These are phyloP conservation scores for Oncorhynchus keta DNA, from an alignment of 2,113 vertebrate genomes.

Conservation along the genomic window DNA sequence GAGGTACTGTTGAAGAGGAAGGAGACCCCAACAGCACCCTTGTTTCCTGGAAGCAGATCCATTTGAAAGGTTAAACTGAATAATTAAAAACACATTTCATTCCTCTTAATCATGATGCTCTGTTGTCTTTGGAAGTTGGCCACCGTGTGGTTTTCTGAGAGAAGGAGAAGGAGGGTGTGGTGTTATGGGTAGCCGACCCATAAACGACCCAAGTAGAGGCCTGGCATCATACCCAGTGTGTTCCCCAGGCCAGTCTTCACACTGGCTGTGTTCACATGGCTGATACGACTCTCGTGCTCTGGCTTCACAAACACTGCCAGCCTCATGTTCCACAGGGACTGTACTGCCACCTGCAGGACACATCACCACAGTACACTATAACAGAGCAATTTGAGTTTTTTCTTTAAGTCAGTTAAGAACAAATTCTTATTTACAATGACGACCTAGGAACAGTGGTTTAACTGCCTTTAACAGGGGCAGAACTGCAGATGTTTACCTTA, in stretches of 20 bases:
- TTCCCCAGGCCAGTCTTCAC: slow-evolving; percentile 88
- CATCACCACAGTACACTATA: not conserved
- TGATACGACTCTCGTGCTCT: slow-evolving; percentile 78
- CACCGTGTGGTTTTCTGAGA: not conserved
- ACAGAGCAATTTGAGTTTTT: not conserved
- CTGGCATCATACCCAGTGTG: slow-evolving; percentile 73
- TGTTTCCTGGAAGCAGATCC: slow-evolving; percentile 75
- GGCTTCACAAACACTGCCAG: slow-evolving; percentile 83
- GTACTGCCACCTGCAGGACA: slow-evolving; percentile 80
- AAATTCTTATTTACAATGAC: too few species aligned
- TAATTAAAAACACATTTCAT: slow-evolving; percentile 13
- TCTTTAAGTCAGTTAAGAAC: too few species aligned
- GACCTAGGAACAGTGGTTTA: too few species aligned
- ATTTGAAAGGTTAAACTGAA: not conserved
- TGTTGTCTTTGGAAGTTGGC: not conserved
- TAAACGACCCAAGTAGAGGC: too few species aligned
- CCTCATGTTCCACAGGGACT: slow-evolving; percentile 87
- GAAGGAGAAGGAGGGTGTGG: not conserved
- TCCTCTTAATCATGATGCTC: not conserved
- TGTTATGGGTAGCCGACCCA: not conserved
- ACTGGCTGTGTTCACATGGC: slow-evolving; percentile 80
- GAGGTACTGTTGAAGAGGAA: slow-evolving; percentile 82
- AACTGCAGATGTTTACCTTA: too few species aligned
- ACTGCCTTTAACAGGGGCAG: too few species aligned
- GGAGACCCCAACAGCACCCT: slow-evolving; percentile 83